Evolutionary conservation across 1,140 invertebrate genomes (phyloP).

Genomic region (Heliconius hermathena): DNA sequence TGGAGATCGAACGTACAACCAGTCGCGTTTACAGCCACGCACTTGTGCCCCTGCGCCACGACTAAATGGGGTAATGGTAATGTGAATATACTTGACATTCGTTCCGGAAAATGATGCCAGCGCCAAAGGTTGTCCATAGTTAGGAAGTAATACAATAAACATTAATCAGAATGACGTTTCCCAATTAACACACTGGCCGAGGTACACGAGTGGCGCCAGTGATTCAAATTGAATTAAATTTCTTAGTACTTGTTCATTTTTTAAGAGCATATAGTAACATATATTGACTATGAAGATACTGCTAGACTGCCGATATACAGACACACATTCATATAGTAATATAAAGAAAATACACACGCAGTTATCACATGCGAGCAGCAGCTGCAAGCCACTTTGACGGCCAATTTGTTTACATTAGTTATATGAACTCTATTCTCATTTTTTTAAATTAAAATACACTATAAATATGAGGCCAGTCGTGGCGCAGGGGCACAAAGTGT

Average conservation of each 20-base stretch:
- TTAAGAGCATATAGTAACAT: too few species aligned
- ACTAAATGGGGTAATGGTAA: too few species aligned
- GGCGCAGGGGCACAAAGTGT: too few species aligned
- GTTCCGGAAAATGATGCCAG: not conserved
- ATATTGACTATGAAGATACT: too few species aligned
- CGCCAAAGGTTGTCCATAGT: not conserved
- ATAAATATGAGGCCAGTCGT: not conserved
- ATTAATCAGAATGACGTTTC: not conserved
- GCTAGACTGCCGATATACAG: not conserved
- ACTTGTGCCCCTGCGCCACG: too few species aligned
- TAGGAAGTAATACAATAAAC: not conserved
- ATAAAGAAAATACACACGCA: not conserved
- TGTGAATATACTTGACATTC: not conserved
- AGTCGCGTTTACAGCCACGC: too few species aligned
- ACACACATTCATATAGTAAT: not conserved
- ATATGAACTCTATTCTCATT: not conserved
- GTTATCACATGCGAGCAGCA: not conserved
- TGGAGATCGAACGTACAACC: too few species aligned
- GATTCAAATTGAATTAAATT: not conserved
- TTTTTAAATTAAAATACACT: not conserved
- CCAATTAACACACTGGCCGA: constrained; percentile 1
- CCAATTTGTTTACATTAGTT: not conserved
- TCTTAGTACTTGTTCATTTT: not conserved
- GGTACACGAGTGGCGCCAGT: not conserved
- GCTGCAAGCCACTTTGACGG: not conserved